These are phyloP conservation scores for Furnarius figulus DNA, from an alignment of 2,113 vertebrate species.

Conservation along the genomic window DNA sequence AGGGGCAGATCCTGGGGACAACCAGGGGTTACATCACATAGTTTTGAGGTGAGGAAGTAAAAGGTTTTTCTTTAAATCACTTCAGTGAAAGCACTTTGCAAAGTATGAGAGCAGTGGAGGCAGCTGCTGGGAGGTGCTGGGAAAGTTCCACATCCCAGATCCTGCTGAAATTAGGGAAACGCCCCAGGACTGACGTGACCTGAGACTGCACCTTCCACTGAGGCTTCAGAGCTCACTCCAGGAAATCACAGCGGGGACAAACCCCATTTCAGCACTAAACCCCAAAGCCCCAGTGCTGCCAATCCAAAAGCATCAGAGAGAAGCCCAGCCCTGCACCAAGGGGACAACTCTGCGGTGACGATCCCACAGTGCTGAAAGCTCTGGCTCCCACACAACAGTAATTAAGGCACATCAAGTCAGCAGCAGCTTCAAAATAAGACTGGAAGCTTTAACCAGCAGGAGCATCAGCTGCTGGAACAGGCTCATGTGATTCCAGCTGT, in stretches of 20 bases:
- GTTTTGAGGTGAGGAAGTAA: neutral
- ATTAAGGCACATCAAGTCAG: neutral
- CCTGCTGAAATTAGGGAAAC: neutral
- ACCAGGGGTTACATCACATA: too few species aligned
- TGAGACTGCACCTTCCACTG: neutral
- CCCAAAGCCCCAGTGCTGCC: neutral
- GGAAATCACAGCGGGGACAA: neutral
- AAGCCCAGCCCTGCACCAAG: neutral
- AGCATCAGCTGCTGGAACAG: neutral
- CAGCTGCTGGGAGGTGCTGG: neutral
- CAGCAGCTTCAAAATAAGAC: neutral
- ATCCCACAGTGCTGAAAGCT: neutral
- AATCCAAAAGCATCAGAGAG: neutral
- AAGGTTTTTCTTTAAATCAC: neutral
- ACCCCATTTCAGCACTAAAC: neutral
- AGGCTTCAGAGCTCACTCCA: neutral
- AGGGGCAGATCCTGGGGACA: neutral
- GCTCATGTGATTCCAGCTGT: neutral
- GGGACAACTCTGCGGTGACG: accelerated
- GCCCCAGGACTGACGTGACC: accelerated
- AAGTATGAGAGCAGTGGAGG: accelerated
- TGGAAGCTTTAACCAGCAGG: neutral
- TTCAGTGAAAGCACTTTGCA: neutral
- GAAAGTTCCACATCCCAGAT: neutral
- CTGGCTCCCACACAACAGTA: neutral